Evolutionary conservation across 2,113 vertebrate species (phyloP), one percentile per base, ranked within the genome.

Genomic region (Numenius arquata): DNA sequence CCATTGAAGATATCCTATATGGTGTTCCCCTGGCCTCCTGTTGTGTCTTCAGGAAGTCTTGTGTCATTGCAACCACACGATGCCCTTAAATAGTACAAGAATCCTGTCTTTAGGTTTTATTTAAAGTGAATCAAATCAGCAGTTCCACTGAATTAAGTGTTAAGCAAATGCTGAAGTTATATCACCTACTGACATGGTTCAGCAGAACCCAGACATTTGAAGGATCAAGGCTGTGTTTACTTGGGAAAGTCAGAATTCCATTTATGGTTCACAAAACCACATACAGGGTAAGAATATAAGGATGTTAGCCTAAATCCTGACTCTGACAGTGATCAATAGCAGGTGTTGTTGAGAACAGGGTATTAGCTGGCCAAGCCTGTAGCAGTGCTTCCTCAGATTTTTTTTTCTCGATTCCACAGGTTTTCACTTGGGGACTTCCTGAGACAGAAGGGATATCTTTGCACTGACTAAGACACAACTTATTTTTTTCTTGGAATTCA

Each of bases 41-140:
- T 25, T 67, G 19, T 36, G 12, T 50, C n/a, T 82, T 72, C 66
- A 82, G 23, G 32, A 78, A 70, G 18, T 81, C 55, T 65, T 32
- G n/a, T 77, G 59, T 77, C 50, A n/a, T 56, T 78, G 48, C 30
- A 2, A 2, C 48, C 50, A 52, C 0, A 0, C 21, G 4, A 19
- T 86, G 12, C 43, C 26, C 36, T 78, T 52, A 88, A 50, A 55
- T 17, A 72, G 36, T 8, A 67, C 12, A 38, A 34, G 32, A 80
- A 77, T 61, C 22, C 22, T 34, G 30, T 52, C 18, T 20, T 80
- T n/a, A 40, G 4, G 12, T 6, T 76, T 85, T 92, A 36, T 85
- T 68, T 84, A 6, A 82, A 83, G 34, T n/a, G 27, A 65, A 65
- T 75, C 18, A 11, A 47, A 63, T 40, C 25, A 71, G 7, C 40